Conservation (phyloP, 2,797 vertebrate genomes). For the Thalassophryne amazonica region DNA sequence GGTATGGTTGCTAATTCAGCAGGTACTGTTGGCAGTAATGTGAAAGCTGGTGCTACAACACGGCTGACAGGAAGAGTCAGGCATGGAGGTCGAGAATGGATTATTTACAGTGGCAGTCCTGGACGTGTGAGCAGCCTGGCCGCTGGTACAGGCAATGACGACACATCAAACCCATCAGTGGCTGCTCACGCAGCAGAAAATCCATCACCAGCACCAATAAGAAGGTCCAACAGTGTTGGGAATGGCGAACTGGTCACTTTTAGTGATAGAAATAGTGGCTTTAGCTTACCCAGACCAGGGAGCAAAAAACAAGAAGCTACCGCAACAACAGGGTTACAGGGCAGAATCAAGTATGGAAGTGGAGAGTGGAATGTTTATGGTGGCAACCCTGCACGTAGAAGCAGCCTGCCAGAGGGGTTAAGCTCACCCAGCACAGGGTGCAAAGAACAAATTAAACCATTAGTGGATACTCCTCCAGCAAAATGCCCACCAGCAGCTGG, state of each 20-base stretch:
- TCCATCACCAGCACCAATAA: too few relatives aligned
- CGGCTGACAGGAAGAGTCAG: background rate
- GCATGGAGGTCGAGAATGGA: background rate
- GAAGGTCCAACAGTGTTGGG: too few relatives aligned
- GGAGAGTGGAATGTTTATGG: constrained; percentile 14
- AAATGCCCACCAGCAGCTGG: background rate
- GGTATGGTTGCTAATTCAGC: background rate
- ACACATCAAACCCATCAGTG: background rate
- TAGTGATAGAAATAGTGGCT: too few relatives aligned
- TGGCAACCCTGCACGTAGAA: background rate
- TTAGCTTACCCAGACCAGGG: background rate
- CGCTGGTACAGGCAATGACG: background rate
- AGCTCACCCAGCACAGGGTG: background rate
- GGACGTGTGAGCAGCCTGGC: background rate
- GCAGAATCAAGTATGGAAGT: background rate
- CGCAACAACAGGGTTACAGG: background rate
- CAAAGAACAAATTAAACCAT: background rate
- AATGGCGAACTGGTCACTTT: too few relatives aligned
- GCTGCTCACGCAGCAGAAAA: background rate
- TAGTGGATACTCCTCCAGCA: background rate
- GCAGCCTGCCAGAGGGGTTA: background rate
- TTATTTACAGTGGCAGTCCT: background rate
- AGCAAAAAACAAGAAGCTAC: background rate
- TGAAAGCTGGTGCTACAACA: background rate
- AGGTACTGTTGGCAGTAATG: background rate